Conservation (phyloP, 2,113 vertebrate genomes). For the Tenebrosternarchus preto region DNA sequence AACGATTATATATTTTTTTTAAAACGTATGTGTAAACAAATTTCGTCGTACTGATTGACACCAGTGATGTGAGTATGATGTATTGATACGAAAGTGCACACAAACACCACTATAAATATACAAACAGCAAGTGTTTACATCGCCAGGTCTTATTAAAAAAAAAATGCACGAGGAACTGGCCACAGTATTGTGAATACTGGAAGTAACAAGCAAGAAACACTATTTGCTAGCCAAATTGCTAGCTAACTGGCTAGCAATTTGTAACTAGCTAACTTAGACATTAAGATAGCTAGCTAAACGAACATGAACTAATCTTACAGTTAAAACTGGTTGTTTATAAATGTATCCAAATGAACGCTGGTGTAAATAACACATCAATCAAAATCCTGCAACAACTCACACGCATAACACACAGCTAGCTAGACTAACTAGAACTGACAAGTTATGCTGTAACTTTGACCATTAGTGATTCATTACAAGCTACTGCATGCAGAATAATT, state of each 20-base stretch:
- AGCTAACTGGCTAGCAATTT: slow-evolving; percentile 16
- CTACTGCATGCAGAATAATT: slow-evolving; percentile 31
- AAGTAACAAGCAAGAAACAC: slow-evolving; percentile 19
- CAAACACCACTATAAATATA: slow-evolving; percentile 1
- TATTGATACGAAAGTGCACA: slow-evolving; percentile 22
- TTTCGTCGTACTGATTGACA: background rate
- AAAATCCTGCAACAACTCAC: background rate
- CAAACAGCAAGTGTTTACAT: slow-evolving; percentile 56
- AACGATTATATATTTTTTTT: background rate
- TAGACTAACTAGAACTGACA: slow-evolving; percentile 39
- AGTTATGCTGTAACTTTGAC: slow-evolving; percentile 50
- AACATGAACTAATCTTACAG: background rate
- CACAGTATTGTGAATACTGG: slow-evolving; percentile 43
- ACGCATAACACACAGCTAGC: slow-evolving; percentile 16
- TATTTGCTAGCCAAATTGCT: slow-evolving; percentile 18
- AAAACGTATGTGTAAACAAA: background rate
- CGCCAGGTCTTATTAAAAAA: slow-evolving; percentile 25
- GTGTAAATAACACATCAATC: background rate
- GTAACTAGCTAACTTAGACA: slow-evolving; percentile 17
- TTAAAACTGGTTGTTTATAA: background rate
- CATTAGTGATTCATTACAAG: slow-evolving; percentile 36
- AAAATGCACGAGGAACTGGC: slow-evolving; percentile 62
- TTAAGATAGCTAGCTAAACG: background rate
- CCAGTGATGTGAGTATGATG: slow-evolving; percentile 6
- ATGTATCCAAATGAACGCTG: background rate